Percentiles rank a stretch among this genome's conserved stretches.
These are phyloP conservation scores for Lasioglossum albipes DNA, from an alignment of 1,140 invertebrate species.

Conservation along the genomic window DNA sequence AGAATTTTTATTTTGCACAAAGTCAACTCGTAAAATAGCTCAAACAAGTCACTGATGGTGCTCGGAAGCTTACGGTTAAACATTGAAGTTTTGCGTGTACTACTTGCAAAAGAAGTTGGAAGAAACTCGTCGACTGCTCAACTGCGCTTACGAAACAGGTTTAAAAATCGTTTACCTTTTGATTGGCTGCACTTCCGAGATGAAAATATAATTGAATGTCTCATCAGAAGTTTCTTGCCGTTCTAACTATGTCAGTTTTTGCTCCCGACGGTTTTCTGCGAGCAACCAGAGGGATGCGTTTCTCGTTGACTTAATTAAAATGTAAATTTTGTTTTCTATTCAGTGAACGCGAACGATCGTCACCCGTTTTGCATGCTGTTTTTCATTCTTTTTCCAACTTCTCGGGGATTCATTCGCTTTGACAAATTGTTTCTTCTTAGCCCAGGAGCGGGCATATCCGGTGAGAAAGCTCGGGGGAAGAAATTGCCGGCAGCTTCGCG, in stretches of 20 bases:
- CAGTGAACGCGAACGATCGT: not conserved
- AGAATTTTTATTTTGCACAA: too few species aligned
- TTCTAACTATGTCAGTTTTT: not conserved
- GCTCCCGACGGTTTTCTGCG: not conserved
- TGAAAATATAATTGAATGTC: too few species aligned
- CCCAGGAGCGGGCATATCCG: conserved; percentile 7
- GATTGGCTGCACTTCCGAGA: too few species aligned
- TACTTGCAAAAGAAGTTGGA: too few species aligned
- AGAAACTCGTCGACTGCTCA: too few species aligned
- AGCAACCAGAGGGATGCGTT: not conserved
- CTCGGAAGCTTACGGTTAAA: too few species aligned
- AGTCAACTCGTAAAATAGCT: too few species aligned
- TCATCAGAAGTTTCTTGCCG: not conserved
- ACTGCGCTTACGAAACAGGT: too few species aligned
- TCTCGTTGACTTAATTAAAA: not conserved
- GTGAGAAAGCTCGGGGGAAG: conserved; percentile 27
- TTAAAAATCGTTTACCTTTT: too few species aligned
- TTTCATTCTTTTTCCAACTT: not conserved
- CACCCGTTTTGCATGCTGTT: conserved; percentile 3
- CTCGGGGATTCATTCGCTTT: conserved; percentile 55
- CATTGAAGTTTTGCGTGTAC: too few species aligned
- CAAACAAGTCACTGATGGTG: too few species aligned
- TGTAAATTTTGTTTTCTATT: not conserved
- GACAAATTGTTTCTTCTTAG: conserved; percentile 63
- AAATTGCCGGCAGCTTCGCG: conserved; percentile 20